phyloP scores from a whole-genome alignment of 2,797 vertebrate genomes.

The Fistularia commersonii region DNA sequence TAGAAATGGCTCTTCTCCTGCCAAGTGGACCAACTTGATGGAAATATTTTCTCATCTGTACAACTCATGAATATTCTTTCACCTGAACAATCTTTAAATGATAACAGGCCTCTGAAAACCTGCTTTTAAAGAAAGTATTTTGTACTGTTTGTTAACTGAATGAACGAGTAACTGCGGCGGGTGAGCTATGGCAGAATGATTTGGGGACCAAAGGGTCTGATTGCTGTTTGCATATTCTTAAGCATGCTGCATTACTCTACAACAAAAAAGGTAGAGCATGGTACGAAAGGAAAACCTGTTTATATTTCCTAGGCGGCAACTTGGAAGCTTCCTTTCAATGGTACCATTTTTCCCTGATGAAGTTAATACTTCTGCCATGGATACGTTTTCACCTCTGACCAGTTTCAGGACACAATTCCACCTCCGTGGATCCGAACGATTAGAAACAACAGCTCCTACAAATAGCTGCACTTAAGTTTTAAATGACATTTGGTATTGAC shows the following conservation, averaged over 20 bases:
- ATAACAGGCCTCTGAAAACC: slow-evolving; percentile 1
- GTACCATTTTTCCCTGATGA: slow-evolving; percentile 30
- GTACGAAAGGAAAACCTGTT: slow-evolving; percentile 38
- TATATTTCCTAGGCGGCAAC: neutral
- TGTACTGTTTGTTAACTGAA: slow-evolving; percentile 39
- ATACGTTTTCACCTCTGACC: neutral
- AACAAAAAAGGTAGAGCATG: slow-evolving; percentile 10
- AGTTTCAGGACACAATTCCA: neutral
- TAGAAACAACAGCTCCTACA: too few relatives aligned
- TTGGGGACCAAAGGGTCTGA: slow-evolving; percentile 37
- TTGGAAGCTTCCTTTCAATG: slow-evolving; percentile 3
- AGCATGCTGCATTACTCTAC: slow-evolving; percentile 10
- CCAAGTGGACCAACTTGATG: slow-evolving; percentile 16
- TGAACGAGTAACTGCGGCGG: slow-evolving; percentile 11
- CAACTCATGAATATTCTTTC: slow-evolving; percentile 14
- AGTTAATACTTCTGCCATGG: neutral
- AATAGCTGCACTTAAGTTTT: too few relatives aligned
- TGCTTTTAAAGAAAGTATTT: slow-evolving; percentile 24
- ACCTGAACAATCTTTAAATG: slow-evolving; percentile 7
- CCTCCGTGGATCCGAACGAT: too few relatives aligned
- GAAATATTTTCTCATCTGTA: slow-evolving; percentile 10
- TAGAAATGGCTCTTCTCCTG: slow-evolving; percentile 2
- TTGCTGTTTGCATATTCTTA: slow-evolving; percentile 13
- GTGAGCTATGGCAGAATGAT: neutral
- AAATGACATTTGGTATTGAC: too few relatives aligned